Conservation (phyloP, 2,113 vertebrate species). For the Sardina pilchardus region DNA sequence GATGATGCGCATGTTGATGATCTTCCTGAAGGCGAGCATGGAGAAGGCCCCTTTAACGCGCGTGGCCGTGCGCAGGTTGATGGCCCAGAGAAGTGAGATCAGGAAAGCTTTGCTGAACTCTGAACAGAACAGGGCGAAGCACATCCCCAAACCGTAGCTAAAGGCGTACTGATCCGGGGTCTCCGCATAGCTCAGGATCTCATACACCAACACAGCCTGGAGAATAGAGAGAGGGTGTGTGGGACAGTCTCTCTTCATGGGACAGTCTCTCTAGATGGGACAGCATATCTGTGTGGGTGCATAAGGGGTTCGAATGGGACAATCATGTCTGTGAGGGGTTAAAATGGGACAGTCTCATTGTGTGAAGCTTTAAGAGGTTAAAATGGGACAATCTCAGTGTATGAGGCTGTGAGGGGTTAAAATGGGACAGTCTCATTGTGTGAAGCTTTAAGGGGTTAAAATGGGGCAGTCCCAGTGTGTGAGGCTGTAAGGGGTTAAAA, state of each 20-base stretch:
- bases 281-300: too few relatives aligned
- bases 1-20: constrained; percentile 71
- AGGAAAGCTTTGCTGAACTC: constrained; percentile 74
- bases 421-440: not conserved
- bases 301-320: too few relatives aligned
- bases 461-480: not conserved
- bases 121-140: constrained; percentile 67
- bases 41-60: constrained; percentile 74
- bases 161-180: not conserved
- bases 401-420: not conserved
- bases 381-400: too few relatives aligned
- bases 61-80: constrained; percentile 75
- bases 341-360: too few relatives aligned
- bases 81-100: constrained; percentile 71
- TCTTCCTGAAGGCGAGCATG: constrained; percentile 71
- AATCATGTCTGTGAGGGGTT: too few relatives aligned
- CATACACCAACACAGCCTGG: constrained; percentile 72
- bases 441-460: too few relatives aligned
- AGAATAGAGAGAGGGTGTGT: not conserved
- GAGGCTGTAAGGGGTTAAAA: not conserved
- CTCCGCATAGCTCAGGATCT: constrained; percentile 68
- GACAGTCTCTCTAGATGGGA: too few relatives aligned
- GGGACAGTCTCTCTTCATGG: not conserved
- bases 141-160: constrained; percentile 66
- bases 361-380: not conserved